Evolutionary conservation across 2,888 invertebrate genomes (phyloP).

Genomic region (Eilema griseolum): DNA sequence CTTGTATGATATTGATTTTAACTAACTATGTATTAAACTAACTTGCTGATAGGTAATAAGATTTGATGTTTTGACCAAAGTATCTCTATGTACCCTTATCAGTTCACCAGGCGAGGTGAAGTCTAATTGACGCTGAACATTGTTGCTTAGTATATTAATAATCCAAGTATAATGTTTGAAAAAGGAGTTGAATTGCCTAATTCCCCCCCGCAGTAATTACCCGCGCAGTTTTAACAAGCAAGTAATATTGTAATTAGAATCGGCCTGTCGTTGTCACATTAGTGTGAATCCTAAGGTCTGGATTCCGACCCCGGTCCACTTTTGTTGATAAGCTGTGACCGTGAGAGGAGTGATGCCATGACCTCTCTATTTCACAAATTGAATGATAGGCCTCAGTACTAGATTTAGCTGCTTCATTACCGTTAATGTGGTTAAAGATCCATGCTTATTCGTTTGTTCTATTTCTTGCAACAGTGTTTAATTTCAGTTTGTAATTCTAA

Average conservation of each 20-base stretch:
- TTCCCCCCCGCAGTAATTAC: background rate
- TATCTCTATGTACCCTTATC: no score
- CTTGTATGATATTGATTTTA: no score
- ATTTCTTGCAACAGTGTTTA: slow-evolving; percentile 21
- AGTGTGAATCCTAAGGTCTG: slow-evolving; percentile 36
- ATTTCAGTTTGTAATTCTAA: background rate
- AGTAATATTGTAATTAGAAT: slow-evolving; percentile 49
- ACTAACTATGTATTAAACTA: no score
- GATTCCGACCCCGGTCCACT: slow-evolving; percentile 64
- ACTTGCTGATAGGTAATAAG: no score
- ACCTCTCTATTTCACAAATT: slow-evolving; percentile 75
- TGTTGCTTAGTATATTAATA: no score
- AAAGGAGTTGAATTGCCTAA: no score
- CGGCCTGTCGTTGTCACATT: slow-evolving; percentile 40
- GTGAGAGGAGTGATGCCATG: slow-evolving; percentile 76
- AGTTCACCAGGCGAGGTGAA: no score
- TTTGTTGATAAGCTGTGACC: slow-evolving; percentile 65
- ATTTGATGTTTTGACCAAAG: no score
- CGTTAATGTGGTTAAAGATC: slow-evolving; percentile 31
- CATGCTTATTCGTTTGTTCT: slow-evolving; percentile 23
- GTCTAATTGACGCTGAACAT: no score
- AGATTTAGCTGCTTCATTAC: slow-evolving; percentile 36
- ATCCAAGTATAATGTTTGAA: no score
- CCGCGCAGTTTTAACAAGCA: slow-evolving; percentile 29
- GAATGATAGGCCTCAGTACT: slow-evolving; percentile 65